Conservation (phyloP, 2,113 vertebrate genomes). For the Camelus bactrianus region DNA sequence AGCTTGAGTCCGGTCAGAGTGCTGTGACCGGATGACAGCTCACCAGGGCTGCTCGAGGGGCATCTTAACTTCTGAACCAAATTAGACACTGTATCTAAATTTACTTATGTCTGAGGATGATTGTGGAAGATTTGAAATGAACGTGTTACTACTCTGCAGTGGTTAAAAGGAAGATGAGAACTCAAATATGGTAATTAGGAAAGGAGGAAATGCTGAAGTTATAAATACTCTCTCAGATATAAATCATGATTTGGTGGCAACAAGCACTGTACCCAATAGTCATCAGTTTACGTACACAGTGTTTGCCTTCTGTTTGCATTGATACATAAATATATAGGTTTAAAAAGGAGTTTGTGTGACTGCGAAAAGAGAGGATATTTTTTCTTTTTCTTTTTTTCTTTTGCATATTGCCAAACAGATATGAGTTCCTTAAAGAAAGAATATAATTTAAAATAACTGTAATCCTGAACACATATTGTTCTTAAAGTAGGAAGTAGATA, state of each 20-base stretch:
- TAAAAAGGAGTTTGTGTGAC: not conserved
- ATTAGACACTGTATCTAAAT: conserved; percentile 51
- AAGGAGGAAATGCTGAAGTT: conserved; percentile 31
- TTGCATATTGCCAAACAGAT: not conserved
- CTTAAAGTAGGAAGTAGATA: conserved; percentile 10
- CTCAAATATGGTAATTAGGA: conserved; percentile 45
- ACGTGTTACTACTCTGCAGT: not conserved
- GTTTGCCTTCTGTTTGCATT: conserved; percentile 17
- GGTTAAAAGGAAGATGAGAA: not conserved
- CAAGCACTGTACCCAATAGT: not conserved
- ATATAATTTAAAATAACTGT: not conserved
- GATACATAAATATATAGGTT: not conserved
- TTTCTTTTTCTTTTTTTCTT: not conserved
- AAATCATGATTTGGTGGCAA: conserved; percentile 15
- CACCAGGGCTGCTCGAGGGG: not conserved
- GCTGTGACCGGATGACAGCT: not conserved
- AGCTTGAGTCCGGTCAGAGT: not conserved
- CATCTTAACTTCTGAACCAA: conserved; percentile 30
- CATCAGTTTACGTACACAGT: not conserved
- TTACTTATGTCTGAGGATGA: not conserved
- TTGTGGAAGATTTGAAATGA: conserved; percentile 39
- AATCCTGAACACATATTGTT: not conserved
- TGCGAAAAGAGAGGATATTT: not conserved
- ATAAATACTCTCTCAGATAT: conserved; percentile 28
- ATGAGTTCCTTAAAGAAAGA: conserved; percentile 3